phyloP scores from a whole-genome alignment of 2,113 vertebrate genomes.

The Larimichthys polyactis region DNA sequence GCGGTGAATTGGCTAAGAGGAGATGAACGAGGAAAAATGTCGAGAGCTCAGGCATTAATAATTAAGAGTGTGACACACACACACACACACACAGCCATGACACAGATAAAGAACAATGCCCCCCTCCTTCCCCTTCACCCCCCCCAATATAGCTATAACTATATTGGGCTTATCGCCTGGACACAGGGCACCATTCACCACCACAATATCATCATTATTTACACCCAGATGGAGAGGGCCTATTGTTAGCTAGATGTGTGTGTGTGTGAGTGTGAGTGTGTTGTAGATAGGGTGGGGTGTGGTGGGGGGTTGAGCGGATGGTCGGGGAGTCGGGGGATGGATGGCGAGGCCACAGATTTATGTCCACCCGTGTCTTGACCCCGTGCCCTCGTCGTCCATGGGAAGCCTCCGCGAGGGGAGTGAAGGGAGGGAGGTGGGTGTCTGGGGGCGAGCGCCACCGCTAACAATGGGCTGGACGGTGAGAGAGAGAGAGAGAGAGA shows the following conservation, averaged over 20 bases:
- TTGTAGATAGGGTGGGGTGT: constrained; percentile 44
- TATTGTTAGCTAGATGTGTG: constrained; percentile 68
- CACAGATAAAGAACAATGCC: constrained; percentile 71
- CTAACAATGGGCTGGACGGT: constrained; percentile 66
- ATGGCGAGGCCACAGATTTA: constrained; percentile 67
- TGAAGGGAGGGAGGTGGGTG: neutral
- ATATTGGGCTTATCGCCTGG: constrained; percentile 81
- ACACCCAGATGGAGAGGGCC: constrained; percentile 77
- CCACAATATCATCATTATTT: constrained; percentile 80
- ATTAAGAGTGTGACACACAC: constrained; percentile 66
- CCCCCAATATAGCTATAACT: constrained; percentile 64
- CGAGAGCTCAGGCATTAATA: constrained; percentile 63
- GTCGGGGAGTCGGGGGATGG: constrained; percentile 45
- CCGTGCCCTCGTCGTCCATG: constrained; percentile 65
- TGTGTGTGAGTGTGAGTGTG: constrained; percentile 42
- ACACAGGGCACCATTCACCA: constrained; percentile 77
- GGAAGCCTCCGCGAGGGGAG: constrained; percentile 60
- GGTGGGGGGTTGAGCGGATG: constrained; percentile 10
- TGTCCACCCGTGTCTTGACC: constrained; percentile 72
- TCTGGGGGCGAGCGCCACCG: neutral
- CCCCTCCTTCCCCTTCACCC: neutral
- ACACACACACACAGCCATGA: constrained; percentile 32
- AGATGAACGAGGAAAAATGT: constrained; percentile 45
- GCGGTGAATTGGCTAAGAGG: constrained; percentile 11
- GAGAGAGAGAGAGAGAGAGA: constrained; percentile 4